Evolutionary conservation across 2,113 vertebrate genomes (phyloP).

Genomic region (Ardeotis arabs): DNA sequence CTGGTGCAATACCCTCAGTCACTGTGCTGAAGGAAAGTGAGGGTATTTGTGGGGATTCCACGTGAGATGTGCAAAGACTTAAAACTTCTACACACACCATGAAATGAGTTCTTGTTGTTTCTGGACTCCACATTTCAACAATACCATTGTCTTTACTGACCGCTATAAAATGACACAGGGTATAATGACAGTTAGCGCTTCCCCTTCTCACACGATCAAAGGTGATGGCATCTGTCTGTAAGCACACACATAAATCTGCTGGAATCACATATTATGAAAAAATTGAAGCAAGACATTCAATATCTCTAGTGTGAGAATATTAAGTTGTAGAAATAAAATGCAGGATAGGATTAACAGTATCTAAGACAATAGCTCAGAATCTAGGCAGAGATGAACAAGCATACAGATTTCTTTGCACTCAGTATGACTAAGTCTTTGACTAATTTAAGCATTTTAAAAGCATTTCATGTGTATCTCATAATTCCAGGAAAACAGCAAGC

Average conservation of each 20-base stretch:
- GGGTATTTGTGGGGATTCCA: not conserved
- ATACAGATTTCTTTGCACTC: not conserved
- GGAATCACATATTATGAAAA: not conserved
- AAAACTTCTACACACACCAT: not conserved
- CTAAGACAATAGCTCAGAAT: not conserved
- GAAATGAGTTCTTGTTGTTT: not conserved
- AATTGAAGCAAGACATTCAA: not conserved
- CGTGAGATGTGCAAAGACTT: not conserved
- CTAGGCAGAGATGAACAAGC: not conserved
- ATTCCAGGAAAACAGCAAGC: not conserved
- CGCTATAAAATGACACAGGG: not conserved
- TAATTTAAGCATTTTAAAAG: not conserved
- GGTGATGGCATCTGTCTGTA: not conserved
- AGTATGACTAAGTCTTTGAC: not conserved
- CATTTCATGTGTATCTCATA: not conserved
- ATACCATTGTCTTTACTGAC: not conserved
- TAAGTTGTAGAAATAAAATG: not conserved
- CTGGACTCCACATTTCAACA: not conserved
- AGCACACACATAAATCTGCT: not conserved
- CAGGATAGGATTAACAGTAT: not conserved
- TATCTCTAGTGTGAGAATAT: not conserved
- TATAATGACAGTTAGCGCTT: not conserved
- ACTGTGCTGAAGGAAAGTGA: not conserved
- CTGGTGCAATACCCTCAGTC: not conserved
- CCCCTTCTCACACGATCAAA: not conserved